Conservation (phyloP, 2,888 invertebrate species). For the Lutraria lutraria region DNA sequence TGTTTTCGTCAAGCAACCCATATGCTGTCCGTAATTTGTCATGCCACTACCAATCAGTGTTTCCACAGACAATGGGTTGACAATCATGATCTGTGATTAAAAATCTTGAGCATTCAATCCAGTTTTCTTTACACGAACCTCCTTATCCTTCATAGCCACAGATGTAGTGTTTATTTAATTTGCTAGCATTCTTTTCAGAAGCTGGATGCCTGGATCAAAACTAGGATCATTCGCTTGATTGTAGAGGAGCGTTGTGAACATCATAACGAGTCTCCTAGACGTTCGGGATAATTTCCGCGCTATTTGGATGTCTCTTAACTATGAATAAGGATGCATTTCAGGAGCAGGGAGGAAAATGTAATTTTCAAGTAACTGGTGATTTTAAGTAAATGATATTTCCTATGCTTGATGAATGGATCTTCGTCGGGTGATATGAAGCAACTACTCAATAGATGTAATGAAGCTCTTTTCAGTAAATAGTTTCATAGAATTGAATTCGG, state of each 20-base stretch:
- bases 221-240: slow-evolving; percentile 50
- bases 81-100: slow-evolving; percentile 61
- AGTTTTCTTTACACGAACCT: slow-evolving; percentile 64
- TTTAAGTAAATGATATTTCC: slow-evolving; percentile 70
- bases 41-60: slow-evolving; percentile 51
- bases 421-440: slow-evolving; percentile 25
- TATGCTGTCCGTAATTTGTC: slow-evolving; percentile 17
- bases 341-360: slow-evolving; percentile 55
- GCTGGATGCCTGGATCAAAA: slow-evolving; percentile 50
- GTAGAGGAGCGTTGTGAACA: slow-evolving; percentile 37
- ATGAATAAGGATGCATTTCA: slow-evolving; percentile 61
- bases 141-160: slow-evolving; percentile 51
- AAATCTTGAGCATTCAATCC: slow-evolving; percentile 55
- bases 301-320: slow-evolving; percentile 52
- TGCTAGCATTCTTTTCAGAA: slow-evolving; percentile 65
- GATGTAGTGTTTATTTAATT: slow-evolving; percentile 75
- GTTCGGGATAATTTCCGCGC: slow-evolving; percentile 55
- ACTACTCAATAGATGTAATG: slow-evolving; percentile 42
- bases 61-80: slow-evolving; percentile 55
- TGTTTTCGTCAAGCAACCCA: neutral
- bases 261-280: slow-evolving; percentile 61
- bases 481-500: slow-evolving; percentile 17
- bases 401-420: slow-evolving; percentile 40
- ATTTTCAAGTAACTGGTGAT: slow-evolving; percentile 62
- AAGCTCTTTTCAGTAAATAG: slow-evolving; percentile 35